These are phyloP conservation scores for Aldrovandia affinis DNA, from an alignment of 2,797 vertebrate species.

Conservation along the genomic window DNA sequence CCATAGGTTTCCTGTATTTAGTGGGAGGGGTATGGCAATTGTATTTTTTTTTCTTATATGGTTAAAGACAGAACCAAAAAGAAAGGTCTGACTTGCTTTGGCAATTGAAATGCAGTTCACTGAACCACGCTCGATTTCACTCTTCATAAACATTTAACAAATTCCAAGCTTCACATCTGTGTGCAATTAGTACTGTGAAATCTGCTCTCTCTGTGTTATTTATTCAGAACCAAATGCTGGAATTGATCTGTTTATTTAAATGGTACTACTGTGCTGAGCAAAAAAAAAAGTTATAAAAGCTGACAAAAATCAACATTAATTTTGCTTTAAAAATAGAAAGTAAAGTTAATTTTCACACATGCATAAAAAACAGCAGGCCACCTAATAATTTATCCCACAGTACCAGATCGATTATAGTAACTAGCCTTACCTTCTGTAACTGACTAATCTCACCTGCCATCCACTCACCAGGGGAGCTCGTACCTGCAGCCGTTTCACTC, in stretches of 20 bases:
- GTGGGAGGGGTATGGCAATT: background rate
- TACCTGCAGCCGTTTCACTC: background rate
- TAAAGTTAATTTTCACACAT: background rate
- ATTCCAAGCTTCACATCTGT: slow-evolving; percentile 77
- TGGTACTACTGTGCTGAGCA: slow-evolving; percentile 68
- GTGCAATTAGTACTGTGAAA: slow-evolving; percentile 70
- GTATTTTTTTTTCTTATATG: background rate
- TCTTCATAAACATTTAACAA: slow-evolving; percentile 72
- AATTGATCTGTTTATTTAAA: slow-evolving; percentile 78
- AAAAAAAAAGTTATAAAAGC: background rate
- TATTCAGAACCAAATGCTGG: slow-evolving; percentile 68
- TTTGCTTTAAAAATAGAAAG: background rate
- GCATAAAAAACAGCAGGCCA: background rate
- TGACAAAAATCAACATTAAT: slow-evolving; percentile 4
- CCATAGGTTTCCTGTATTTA: background rate
- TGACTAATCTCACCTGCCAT: slow-evolving; percentile 34
- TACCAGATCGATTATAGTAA: slow-evolving; percentile 17
- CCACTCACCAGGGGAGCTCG: slow-evolving; percentile 21
- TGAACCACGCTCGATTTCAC: slow-evolving; percentile 75
- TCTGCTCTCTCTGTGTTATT: slow-evolving; percentile 70
- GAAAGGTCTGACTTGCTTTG: slow-evolving; percentile 35
- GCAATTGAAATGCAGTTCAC: slow-evolving; percentile 74
- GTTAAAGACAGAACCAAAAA: background rate
- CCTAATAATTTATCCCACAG: background rate
- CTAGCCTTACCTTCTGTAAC: slow-evolving; percentile 33